These are phyloP conservation scores for Rhamnusium bicolor DNA, from an alignment of 2,888 invertebrate species.

Conservation along the genomic window DNA sequence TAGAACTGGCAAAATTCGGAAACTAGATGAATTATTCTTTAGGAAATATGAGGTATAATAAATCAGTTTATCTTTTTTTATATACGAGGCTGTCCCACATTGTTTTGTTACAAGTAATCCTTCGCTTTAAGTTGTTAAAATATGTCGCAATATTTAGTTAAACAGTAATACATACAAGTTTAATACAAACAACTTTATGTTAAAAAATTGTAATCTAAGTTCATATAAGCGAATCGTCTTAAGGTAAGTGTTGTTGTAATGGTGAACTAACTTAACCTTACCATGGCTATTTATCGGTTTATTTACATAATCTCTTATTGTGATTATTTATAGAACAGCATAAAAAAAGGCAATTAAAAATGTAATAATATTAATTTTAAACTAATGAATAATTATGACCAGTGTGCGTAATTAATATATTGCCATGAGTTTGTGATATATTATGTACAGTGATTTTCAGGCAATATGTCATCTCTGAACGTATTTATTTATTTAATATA, in stretches of 20 bases:
- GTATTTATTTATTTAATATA: no score
- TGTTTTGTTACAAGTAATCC: background rate
- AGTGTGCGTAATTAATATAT: background rate
- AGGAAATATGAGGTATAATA: no score
- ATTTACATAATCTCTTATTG: conserved; percentile 15
- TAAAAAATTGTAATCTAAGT: background rate
- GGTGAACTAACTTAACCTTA: background rate
- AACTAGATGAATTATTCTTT: no score
- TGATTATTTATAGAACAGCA: conserved; percentile 8
- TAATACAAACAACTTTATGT: background rate
- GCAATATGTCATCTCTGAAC: no score
- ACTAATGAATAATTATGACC: background rate
- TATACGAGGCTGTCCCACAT: background rate
- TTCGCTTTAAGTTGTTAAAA: background rate
- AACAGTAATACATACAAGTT: background rate
- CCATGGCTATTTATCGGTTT: background rate
- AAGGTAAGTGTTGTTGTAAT: background rate
- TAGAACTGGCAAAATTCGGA: no score
- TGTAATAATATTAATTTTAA: background rate
- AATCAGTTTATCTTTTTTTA: no score
- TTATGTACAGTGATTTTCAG: no score
- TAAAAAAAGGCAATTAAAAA: background rate
- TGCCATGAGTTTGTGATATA: background rate
- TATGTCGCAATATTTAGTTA: background rate
- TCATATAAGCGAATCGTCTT: background rate